Percentiles rank a stretch among this genome's conserved stretches.
Evolutionary conservation across 1,140 invertebrate genomes (phyloP).

Genomic region (Drosophila chauvacae): DNA sequence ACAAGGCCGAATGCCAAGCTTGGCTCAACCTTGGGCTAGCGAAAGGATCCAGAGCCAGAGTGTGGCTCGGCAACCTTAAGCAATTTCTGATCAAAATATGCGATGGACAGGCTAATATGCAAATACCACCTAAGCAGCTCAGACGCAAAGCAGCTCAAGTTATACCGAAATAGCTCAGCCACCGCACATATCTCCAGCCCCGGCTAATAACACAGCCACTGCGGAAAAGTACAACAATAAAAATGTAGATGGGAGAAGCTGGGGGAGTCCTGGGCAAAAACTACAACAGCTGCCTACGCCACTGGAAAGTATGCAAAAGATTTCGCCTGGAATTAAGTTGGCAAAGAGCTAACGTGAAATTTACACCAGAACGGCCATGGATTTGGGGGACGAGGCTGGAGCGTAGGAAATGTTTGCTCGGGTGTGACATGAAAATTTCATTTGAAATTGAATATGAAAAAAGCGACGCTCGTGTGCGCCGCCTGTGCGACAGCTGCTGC

Average conservation of each 20-base stretch:
- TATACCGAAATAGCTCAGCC: constrained; percentile 72
- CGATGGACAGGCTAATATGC: constrained; percentile 47
- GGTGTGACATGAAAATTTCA: constrained; percentile 75
- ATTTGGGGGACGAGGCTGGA: neutral
- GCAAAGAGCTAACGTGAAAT: constrained; percentile 75
- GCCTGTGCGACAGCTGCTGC: constrained; percentile 69
- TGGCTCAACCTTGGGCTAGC: constrained; percentile 10
- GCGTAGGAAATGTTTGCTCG: constrained; percentile 1
- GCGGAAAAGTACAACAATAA: constrained; percentile 15
- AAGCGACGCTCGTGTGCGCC: constrained; percentile 30
- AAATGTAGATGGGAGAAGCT: neutral
- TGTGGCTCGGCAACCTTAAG: constrained; percentile 45
- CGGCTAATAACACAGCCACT: constrained; percentile 42
- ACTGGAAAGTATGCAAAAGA: constrained; percentile 67
- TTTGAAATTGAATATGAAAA: constrained; percentile 81
- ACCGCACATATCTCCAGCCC: constrained; percentile 64
- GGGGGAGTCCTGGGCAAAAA: neutral
- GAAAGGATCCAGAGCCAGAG: constrained; percentile 2
- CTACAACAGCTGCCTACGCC: constrained; percentile 38
- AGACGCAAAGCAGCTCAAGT: constrained; percentile 63
- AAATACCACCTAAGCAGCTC: constrained; percentile 63
- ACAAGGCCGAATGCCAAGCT: constrained; percentile 26
- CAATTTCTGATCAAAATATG: constrained; percentile 71
- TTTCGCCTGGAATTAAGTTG: constrained; percentile 67
- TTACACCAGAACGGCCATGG: constrained; percentile 54